These are phyloP conservation scores for Parnassius orleans DNA, from an alignment of 2,888 invertebrate genomes.

Conservation along the genomic window DNA sequence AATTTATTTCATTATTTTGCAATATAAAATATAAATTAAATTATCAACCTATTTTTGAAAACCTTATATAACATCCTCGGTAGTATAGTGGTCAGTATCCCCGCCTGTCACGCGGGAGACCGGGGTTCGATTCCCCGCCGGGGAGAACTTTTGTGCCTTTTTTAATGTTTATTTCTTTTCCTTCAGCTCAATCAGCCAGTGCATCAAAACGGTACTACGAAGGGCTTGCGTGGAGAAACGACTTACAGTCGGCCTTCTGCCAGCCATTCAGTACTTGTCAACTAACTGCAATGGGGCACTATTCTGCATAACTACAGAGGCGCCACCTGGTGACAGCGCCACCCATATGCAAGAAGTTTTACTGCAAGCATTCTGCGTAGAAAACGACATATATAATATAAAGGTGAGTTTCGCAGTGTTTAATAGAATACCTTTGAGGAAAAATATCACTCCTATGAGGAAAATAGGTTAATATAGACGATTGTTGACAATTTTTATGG, in stretches of 20 bases:
- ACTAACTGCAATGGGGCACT: constrained; percentile 82
- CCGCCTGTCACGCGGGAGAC: constrained; percentile 82
- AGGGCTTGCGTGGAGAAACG: constrained; percentile 79
- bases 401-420: constrained; percentile 70
- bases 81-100: constrained; percentile 82
- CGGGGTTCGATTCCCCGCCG: constrained; percentile 70
- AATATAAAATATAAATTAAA: not conserved
- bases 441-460: too few relatives aligned
- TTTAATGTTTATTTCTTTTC: constrained; percentile 45
- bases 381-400: constrained; percentile 88
- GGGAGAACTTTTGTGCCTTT: constrained; percentile 30
- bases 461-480: too few relatives aligned
- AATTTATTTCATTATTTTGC: not conserved
- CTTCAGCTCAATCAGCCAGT: constrained; percentile 73
- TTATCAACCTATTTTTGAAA: not conserved
- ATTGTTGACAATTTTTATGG: too few relatives aligned
- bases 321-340: constrained; percentile 85
- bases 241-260: constrained; percentile 83
- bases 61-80: constrained; percentile 54
- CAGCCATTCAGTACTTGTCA: constrained; percentile 82
- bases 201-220: constrained; percentile 77
- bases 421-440: too few relatives aligned
- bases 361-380: constrained; percentile 88
- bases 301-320: constrained; percentile 85
- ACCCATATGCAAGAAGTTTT: constrained; percentile 90